These are phyloP conservation scores for Calidris pygmaea DNA, from an alignment of 2,113 vertebrate species.

Conservation along the genomic window DNA sequence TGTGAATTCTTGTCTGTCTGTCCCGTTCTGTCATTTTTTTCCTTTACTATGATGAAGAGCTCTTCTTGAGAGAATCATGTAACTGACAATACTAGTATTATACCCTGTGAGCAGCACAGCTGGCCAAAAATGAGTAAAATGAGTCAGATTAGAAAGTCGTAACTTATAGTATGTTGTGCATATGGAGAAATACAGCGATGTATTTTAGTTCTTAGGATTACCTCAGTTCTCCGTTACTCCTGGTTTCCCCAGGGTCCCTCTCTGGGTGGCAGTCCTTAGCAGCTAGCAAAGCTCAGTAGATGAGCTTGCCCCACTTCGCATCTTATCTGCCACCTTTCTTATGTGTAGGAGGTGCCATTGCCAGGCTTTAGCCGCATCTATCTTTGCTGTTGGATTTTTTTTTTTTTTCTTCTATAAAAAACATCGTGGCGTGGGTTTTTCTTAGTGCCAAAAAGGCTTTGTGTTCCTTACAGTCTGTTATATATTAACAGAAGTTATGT, in stretches of 20 bases:
- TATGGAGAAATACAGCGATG: neutral
- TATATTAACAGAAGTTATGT: slow-evolving; percentile 67
- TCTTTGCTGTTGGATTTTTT: neutral
- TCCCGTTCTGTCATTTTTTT: neutral
- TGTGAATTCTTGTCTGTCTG: neutral
- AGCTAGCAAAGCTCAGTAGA: neutral
- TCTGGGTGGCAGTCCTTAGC: neutral
- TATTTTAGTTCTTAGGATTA: neutral
- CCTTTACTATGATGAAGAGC: neutral
- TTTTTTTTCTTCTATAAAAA: neutral
- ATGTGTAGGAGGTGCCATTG: neutral
- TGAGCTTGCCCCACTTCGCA: accelerated
- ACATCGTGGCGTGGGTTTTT: neutral
- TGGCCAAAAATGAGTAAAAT: neutral
- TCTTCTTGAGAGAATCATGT: neutral
- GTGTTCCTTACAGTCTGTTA: slow-evolving; percentile 60
- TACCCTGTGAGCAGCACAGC: neutral
- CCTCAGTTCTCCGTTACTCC: accelerated
- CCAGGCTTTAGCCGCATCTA: neutral
- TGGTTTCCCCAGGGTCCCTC: neutral
- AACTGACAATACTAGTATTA: neutral
- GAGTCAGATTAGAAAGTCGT: neutral
- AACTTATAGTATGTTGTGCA: neutral
- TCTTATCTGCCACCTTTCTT: neutral
- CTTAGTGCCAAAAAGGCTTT: slow-evolving; percentile 29